These are phyloP conservation scores for Globia sparganii DNA, from an alignment of 2,888 invertebrate species.

Conservation along the genomic window DNA sequence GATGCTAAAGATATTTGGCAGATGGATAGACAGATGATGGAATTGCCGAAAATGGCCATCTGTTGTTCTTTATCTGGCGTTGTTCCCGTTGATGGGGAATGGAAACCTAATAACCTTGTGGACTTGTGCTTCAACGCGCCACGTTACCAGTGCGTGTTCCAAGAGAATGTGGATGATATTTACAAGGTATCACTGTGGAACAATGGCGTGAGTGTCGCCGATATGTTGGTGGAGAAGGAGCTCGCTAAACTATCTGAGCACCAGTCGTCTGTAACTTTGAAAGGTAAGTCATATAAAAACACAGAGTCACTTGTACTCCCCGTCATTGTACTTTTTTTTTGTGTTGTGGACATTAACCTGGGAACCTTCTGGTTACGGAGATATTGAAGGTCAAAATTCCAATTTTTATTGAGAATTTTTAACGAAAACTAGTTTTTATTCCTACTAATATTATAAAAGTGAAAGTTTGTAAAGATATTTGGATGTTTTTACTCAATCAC, in stretches of 20 bases:
- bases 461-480: no score
- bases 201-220: conserved; percentile 86
- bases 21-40: conserved; percentile 92
- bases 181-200: conserved; percentile 88
- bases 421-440: neutral
- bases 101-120: conserved; percentile 90
- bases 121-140: conserved; percentile 92
- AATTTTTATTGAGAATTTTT: neutral
- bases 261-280: conserved; percentile 83
- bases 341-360: neutral
- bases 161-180: conserved; percentile 83
- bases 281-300: conserved; percentile 74
- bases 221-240: conserved; percentile 86
- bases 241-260: conserved; percentile 84
- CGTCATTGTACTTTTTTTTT: neutral
- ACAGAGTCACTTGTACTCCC: no score
- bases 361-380: neutral
- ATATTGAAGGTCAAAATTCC: neutral
- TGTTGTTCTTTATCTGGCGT: conserved; percentile 92
- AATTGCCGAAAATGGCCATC: conserved; percentile 93
- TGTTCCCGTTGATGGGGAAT: conserved; percentile 89
- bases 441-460: no score
- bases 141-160: conserved; percentile 90
- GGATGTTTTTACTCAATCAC: no score
- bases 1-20: conserved; percentile 92